Conservation (phyloP, 2,888 invertebrate genomes). For the Apomyelois bistriatella region DNA sequence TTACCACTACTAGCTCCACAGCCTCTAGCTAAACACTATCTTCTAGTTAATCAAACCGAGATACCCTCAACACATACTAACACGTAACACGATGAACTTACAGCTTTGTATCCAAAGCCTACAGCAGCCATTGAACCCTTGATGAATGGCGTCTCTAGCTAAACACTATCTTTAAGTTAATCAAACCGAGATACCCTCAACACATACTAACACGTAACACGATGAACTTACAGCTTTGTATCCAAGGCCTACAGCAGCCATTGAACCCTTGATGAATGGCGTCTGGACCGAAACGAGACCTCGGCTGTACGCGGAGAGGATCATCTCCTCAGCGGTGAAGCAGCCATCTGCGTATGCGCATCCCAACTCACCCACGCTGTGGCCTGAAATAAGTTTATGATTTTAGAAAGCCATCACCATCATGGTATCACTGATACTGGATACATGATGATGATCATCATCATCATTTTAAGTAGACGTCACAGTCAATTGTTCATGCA, state of each 20-base stretch:
- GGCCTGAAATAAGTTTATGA: conserved; percentile 32
- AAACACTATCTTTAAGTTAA: too few relatives aligned
- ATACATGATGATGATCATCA: too few relatives aligned
- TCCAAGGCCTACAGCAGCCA: conserved; percentile 90
- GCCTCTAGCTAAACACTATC: too few relatives aligned
- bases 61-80: neutral
- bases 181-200: neutral
- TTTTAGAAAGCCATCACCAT: neutral
- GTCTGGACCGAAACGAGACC: conserved; percentile 84
- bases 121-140: conserved; percentile 93
- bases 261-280: conserved; percentile 84
- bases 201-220: neutral
- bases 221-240: conserved; percentile 57
- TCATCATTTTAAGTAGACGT: too few relatives aligned
- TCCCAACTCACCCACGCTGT: conserved; percentile 91
- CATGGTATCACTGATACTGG: too few relatives aligned
- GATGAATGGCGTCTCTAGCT: conserved; percentile 79
- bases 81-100: conserved; percentile 28
- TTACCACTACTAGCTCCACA: too few relatives aligned
- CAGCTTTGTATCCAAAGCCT: conserved; percentile 79
- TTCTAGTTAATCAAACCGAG: too few relatives aligned
- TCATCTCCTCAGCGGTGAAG: conserved; percentile 89
- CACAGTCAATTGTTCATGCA: too few relatives aligned
- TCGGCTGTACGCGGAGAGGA: conserved; percentile 88
- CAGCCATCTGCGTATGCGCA: conserved; percentile 76